phyloP scores from a whole-genome alignment of 2,113 vertebrate species.

The Cyphomyrus discorhynchus region DNA sequence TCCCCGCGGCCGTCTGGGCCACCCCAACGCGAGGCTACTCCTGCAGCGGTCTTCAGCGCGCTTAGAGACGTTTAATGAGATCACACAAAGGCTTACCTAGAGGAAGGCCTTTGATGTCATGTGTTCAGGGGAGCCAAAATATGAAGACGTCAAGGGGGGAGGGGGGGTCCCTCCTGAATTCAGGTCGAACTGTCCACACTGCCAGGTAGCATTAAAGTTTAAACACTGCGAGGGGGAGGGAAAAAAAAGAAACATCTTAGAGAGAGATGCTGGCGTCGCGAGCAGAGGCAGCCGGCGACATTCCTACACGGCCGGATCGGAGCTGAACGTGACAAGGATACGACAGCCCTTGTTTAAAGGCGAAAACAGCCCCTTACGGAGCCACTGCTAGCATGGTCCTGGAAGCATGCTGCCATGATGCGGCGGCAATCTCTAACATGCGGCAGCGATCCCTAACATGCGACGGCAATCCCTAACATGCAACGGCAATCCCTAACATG shows the following conservation, averaged over 20 bases:
- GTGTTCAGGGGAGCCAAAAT: slow-evolving; percentile 20
- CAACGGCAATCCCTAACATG: not conserved
- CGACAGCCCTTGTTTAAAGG: not conserved
- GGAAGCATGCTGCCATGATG: not conserved
- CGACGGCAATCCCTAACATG: not conserved
- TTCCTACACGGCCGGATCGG: not conserved
- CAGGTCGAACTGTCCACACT: not conserved
- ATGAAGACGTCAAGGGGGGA: slow-evolving; percentile 18
- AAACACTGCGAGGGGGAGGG: not conserved
- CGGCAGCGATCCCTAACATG: not conserved
- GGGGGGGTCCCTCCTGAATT: not conserved
- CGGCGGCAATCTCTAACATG: not conserved
- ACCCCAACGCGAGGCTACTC: not conserved
- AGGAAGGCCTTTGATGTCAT: slow-evolving; percentile 16
- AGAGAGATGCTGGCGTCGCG: not conserved
- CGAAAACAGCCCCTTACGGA: not conserved
- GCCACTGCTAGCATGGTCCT: not conserved
- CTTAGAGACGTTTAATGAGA: slow-evolving; percentile 26
- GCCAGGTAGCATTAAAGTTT: slow-evolving; percentile 19
- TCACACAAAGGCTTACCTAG: slow-evolving; percentile 22
- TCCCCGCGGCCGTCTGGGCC: not conserved
- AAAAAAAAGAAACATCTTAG: not conserved
- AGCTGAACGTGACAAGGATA: not conserved
- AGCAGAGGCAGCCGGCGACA: not conserved
- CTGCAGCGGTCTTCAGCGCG: not conserved